A percentile compares a stretch with the other conserved stretches of the same genome.
Conservation (phyloP, 2,888 invertebrate genomes). For the Drosophila falleni region DNA sequence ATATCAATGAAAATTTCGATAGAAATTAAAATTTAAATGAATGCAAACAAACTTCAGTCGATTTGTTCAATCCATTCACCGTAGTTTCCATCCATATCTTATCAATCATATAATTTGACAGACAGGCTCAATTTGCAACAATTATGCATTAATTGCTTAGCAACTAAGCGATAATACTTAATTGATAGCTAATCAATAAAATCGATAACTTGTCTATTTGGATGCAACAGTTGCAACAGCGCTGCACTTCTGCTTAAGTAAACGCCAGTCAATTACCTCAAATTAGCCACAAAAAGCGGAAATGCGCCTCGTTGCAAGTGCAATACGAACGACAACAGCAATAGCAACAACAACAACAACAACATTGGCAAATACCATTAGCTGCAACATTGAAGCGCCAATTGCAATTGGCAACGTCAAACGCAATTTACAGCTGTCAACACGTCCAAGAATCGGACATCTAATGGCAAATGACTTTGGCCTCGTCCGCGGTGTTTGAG, state of each 20-base stretch:
- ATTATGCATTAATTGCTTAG: background rate
- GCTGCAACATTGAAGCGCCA: slow-evolving; percentile 41
- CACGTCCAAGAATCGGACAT: slow-evolving; percentile 54
- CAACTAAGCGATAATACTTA: background rate
- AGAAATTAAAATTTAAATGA: background rate
- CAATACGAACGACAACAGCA: slow-evolving; percentile 14
- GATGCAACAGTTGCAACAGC: background rate
- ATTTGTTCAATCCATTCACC: background rate
- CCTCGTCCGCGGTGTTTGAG: slow-evolving; percentile 53
- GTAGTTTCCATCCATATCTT: background rate
- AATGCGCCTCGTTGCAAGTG: slow-evolving; percentile 49
- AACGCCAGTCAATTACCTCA: slow-evolving; percentile 48
- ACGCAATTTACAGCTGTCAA: slow-evolving; percentile 63
- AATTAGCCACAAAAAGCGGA: slow-evolving; percentile 71
- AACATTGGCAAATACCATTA: slow-evolving; percentile 49
- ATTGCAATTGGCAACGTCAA: slow-evolving; percentile 50
- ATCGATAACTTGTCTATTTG: background rate
- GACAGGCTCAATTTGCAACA: background rate
- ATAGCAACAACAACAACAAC: slow-evolving; percentile 10
- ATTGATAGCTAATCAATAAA: background rate
- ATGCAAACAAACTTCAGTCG: background rate
- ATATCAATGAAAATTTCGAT: background rate
- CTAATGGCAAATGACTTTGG: slow-evolving; percentile 74
- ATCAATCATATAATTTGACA: background rate
- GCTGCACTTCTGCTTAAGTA: slow-evolving; percentile 8